phyloP scores from a whole-genome alignment of 2,888 invertebrate species.

The Crematogaster levior region DNA sequence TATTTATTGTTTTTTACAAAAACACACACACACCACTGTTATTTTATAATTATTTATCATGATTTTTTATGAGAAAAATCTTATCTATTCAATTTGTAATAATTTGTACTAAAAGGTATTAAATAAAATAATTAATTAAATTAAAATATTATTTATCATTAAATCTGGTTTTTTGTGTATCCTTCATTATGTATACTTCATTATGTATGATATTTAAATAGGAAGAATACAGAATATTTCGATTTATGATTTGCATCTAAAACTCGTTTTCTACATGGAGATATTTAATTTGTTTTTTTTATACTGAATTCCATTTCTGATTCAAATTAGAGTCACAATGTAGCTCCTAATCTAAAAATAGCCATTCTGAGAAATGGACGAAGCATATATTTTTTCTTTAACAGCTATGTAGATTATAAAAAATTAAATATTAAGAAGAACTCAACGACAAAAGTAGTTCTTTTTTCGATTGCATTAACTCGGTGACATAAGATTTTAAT shows the following conservation, averaged over 20 bases:
- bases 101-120: background rate
- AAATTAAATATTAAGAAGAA: background rate
- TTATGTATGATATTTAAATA: background rate
- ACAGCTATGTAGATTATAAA: background rate
- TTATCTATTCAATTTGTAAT: background rate
- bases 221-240: background rate
- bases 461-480: background rate
- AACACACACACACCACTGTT: too few species aligned
- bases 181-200: too few species aligned
- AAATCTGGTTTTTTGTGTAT: background rate
- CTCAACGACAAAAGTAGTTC: background rate
- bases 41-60: background rate
- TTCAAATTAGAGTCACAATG: background rate
- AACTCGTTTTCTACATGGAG: background rate
- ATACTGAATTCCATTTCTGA: background rate
- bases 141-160: background rate
- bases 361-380: background rate
- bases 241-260: background rate
- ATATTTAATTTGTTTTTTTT: background rate
- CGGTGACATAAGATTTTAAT: background rate
- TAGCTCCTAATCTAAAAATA: background rate
- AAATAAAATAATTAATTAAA: background rate
- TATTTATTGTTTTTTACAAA: too few species aligned
- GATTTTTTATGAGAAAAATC: background rate
- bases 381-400: background rate